Evolutionary conservation across 2,888 invertebrate species (phyloP).

Genomic region (Conistra vaccinii): DNA sequence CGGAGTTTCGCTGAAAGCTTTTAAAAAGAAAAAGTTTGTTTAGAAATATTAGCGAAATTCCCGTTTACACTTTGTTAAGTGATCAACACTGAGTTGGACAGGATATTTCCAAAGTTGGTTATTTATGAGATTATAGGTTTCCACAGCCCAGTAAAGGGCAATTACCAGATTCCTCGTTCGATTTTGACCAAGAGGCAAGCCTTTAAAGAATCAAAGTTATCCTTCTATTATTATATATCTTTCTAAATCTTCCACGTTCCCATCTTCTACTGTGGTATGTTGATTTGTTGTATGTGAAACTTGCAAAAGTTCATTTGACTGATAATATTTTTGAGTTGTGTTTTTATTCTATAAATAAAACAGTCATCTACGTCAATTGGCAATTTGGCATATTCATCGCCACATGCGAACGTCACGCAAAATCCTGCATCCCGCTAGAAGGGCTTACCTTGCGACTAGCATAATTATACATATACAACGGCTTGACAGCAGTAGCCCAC

Average conservation of each 20-base stretch:
- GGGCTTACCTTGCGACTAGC: no score
- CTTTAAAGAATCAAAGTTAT: neutral
- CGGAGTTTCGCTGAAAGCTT: slow-evolving; percentile 59
- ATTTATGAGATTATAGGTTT: slow-evolving; percentile 27
- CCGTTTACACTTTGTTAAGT: slow-evolving; percentile 58
- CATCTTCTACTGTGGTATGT: neutral
- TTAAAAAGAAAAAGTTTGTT: slow-evolving; percentile 68
- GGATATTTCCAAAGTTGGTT: slow-evolving; percentile 39
- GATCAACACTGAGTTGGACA: slow-evolving; percentile 39
- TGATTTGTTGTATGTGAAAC: no score
- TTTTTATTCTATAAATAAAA: no score
- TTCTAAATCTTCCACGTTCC: neutral
- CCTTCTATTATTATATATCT: no score
- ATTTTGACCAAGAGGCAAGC: neutral
- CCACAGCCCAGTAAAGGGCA: neutral
- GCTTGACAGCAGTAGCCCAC: no score
- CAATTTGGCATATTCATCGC: no score
- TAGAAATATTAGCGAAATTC: slow-evolving; percentile 63
- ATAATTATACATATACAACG: no score
- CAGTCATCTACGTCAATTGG: neutral
- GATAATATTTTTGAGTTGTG: neutral
- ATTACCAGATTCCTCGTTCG: neutral
- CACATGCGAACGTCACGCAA: no score
- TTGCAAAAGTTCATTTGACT: neutral
- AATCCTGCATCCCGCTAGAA: no score